Percentiles rank a stretch among this genome's conserved stretches.
Conservation (phyloP, 2,888 invertebrate genomes). For the Lasioglossum calceatum region DNA sequence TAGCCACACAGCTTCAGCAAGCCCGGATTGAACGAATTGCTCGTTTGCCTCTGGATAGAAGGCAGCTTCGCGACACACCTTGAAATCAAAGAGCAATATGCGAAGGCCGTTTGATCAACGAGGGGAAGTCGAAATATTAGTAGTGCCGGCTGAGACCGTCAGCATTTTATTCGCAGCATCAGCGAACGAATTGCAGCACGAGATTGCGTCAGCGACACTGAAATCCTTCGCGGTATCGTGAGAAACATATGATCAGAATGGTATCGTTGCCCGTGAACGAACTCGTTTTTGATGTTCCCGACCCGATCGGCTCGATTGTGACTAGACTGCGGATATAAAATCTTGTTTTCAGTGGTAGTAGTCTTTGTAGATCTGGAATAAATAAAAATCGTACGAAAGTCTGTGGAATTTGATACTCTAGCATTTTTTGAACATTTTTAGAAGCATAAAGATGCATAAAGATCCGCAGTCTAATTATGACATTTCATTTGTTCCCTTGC, state of each 20-base stretch:
- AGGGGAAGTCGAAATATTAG: conserved; percentile 58
- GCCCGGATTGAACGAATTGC: background rate
- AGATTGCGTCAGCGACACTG: conserved; percentile 34
- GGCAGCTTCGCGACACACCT: background rate
- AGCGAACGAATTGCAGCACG: conserved; percentile 27
- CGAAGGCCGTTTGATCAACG: conserved; percentile 43
- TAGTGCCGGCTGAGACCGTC: conserved; percentile 42
- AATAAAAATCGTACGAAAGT: too few relatives aligned
- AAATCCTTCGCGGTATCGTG: conserved; percentile 32
- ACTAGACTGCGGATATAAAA: too few relatives aligned
- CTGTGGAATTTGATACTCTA: too few relatives aligned
- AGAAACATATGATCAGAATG: conserved; percentile 19
- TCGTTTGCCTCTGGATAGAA: background rate
- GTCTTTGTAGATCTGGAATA: too few relatives aligned
- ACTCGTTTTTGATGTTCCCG: background rate
- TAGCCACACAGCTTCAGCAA: background rate
- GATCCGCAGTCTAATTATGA: background rate
- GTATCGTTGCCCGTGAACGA: background rate
- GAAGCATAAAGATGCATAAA: too few relatives aligned
- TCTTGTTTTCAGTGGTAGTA: too few relatives aligned
- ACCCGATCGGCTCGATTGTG: background rate
- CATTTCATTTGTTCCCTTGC: background rate
- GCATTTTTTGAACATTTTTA: too few relatives aligned
- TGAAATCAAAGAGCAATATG: conserved; percentile 45
- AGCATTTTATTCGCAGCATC: conserved; percentile 59